These are phyloP conservation scores for Biston stratarius DNA, from an alignment of 2,888 invertebrate genomes.

Conservation along the genomic window DNA sequence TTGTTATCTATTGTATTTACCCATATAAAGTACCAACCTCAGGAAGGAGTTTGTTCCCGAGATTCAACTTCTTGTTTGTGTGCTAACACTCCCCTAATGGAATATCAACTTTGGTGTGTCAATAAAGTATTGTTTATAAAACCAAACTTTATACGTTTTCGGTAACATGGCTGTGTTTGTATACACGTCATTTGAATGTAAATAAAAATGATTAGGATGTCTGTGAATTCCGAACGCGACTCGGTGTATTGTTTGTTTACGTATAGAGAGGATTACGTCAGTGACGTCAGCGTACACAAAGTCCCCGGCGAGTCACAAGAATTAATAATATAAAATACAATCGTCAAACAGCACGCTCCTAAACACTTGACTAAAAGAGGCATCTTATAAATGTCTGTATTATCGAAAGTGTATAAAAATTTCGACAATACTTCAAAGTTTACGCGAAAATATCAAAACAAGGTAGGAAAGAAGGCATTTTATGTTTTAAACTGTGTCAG, in stretches of 20 bases:
- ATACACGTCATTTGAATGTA: not conserved
- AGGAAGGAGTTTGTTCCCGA: no score
- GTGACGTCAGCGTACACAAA: not conserved
- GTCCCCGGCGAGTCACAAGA: not conserved
- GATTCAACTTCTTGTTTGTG: no score
- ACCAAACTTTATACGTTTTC: not conserved
- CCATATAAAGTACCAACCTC: no score
- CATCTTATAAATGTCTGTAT: not conserved
- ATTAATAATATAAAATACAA: no score
- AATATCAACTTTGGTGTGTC: no score
- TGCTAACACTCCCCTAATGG: no score
- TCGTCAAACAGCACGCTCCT: not conserved
- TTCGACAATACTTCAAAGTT: not conserved
- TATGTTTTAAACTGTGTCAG: not conserved
- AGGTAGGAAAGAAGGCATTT: not conserved
- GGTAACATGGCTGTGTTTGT: not conserved
- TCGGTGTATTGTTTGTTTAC: constrained; percentile 19
- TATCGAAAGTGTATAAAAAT: not conserved
- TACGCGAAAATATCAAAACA: not conserved
- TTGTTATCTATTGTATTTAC: no score
- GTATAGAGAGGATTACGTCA: constrained; percentile 1
- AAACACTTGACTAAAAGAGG: not conserved
- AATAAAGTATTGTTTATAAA: no score
- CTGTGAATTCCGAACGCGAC: constrained; percentile 1
- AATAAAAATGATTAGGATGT: constrained; percentile 15